Percentiles rank a stretch among this genome's conserved stretches.
phyloP scores from a whole-genome alignment of 2,113 vertebrate species.

The Notiomystis cincta region DNA sequence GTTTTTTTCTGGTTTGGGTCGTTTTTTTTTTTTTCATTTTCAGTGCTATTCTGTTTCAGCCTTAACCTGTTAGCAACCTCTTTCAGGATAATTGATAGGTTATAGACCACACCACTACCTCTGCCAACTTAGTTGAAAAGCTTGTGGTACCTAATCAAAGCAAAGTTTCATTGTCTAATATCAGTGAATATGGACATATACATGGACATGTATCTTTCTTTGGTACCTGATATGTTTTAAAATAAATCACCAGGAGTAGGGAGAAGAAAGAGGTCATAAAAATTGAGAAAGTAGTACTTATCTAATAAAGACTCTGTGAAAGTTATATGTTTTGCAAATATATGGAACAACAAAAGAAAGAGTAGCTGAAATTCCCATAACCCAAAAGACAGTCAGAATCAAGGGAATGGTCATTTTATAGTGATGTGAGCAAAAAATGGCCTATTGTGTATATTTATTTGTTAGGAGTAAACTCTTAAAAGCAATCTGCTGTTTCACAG shows the following conservation, averaged over 20 bases:
- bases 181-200: background rate
- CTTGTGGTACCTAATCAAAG: background rate
- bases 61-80: background rate
- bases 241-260: background rate
- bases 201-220: background rate
- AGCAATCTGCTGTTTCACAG: constrained; percentile 3
- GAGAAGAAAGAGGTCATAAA: background rate
- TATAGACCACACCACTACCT: background rate
- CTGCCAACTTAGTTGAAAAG: background rate
- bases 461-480: constrained; percentile 34
- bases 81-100: background rate
- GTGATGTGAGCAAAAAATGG: background rate
- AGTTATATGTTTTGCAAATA: background rate
- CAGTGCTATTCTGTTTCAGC: background rate
- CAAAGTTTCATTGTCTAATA: background rate
- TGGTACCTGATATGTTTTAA: background rate
- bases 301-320: background rate
- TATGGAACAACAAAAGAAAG: background rate
- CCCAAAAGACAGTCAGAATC: constrained; percentile 6
- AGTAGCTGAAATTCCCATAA: background rate
- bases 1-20: no score
- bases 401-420: background rate
- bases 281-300: background rate
- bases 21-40: background rate
- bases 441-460: background rate